Evolutionary conservation across 2,888 invertebrate species (phyloP), one percentile per base, ranked within the genome.

Genomic region (Sarcophaga carnaria): DNA sequence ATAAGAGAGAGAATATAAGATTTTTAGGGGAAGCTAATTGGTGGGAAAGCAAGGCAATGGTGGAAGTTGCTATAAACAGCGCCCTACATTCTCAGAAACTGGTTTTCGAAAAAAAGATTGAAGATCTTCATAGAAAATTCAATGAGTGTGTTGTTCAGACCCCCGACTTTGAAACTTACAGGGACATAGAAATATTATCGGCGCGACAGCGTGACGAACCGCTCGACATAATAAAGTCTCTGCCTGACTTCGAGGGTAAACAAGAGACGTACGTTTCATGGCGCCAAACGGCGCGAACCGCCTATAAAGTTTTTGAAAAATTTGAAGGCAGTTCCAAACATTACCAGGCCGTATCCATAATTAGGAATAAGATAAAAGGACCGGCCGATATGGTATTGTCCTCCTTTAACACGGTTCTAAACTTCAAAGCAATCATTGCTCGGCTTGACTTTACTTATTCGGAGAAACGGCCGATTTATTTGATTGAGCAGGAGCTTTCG

Each of bases 291-390:
- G 80, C 84, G 8, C 63, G 80, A 45, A 71, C 63, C 4, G 77
- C 77, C 27, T 69, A 77, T 45, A 77, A 47, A n/a, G 14, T 22
- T 49, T 74, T 67, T 62, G 71, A 85, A 20, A 49, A 76, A 1
- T 59, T 47, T 64, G 63, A 75, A 5, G 71, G 78, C 11, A 83
- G 78, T 25, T 83, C 80, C 25, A 83, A 74, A 37, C 72, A 82
- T 70, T 83, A 82, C 27, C 81, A 87, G 27, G 80, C 83, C 0
- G 70, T 86, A 0, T 80, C 80, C 11, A 88, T 83, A 11, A 75
- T 86, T 11, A 60, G 84, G 14, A 84, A 88, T 20, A 86, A 80
- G 12, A 62, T 60, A 25, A 72, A 27, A 22, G 74, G 63, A 22
- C 3, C 74, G 8, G 63, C 74, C 4, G 74, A 74, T 20, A 63